phyloP scores from a whole-genome alignment of 2,888 invertebrate genomes.

The Thumatha senex region DNA sequence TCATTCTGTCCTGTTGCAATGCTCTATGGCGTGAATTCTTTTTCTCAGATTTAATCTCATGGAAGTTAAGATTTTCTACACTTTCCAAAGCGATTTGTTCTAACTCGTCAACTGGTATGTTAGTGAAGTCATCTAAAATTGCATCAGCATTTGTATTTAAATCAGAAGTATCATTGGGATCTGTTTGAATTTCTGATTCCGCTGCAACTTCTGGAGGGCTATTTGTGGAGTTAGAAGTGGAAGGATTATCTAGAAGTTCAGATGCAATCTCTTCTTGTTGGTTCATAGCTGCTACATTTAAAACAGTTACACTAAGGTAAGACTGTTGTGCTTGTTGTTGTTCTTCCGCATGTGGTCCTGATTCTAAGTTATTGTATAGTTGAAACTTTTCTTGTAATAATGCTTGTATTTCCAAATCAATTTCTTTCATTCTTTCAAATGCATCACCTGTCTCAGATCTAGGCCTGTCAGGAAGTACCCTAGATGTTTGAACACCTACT shows the following conservation, averaged over 20 bases:
- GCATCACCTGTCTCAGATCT: constrained; percentile 53
- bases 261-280: constrained; percentile 19
- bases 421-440: constrained; percentile 84
- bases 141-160: constrained; percentile 47
- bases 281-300: constrained; percentile 56
- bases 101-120: constrained; percentile 69
- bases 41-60: constrained; percentile 34
- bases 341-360: constrained; percentile 28
- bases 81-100: constrained; percentile 69
- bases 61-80: constrained; percentile 40
- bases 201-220: constrained; percentile 6
- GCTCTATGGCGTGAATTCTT: constrained; percentile 44
- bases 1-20: constrained; percentile 39
- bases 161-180: constrained; percentile 6
- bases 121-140: constrained; percentile 68
- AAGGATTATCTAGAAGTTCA: neutral
- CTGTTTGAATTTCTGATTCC: constrained; percentile 1
- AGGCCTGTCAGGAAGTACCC: constrained; percentile 35
- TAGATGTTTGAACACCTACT: constrained; percentile 59
- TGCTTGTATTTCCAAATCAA: constrained; percentile 83
- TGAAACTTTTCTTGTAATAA: constrained; percentile 83
- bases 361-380: constrained; percentile 78
- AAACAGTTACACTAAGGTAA: constrained; percentile 71
- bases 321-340: constrained; percentile 36
- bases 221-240: neutral